These are phyloP conservation scores for Drosophila paulistorum DNA, from an alignment of 1,140 invertebrate species.

Conservation along the genomic window DNA sequence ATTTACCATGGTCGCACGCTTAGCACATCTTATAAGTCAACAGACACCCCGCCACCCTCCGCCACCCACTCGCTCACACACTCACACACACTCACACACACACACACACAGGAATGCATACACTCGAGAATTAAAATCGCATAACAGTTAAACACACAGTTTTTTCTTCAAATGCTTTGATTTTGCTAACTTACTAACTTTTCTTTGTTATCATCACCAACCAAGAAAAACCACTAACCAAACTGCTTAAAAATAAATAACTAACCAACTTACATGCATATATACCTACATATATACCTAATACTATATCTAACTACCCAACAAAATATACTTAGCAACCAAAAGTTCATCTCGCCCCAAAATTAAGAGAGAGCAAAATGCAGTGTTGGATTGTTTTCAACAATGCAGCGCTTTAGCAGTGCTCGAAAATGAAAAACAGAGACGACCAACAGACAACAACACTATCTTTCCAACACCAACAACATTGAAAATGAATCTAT, in stretches of 20 bases:
- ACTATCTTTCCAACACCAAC: conserved; percentile 16
- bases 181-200: conserved; percentile 32
- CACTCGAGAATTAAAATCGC: conserved; percentile 43
- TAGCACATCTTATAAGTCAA: conserved; percentile 64
- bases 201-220: conserved; percentile 9
- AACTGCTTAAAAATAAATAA: background rate
- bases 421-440: background rate
- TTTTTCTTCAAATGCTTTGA: conserved; percentile 53
- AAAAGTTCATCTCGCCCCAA: background rate
- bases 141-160: conserved; percentile 42
- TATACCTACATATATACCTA: conserved; percentile 1
- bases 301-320: no score
- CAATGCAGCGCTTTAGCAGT: background rate
- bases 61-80: conserved; percentile 9
- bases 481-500: background rate
- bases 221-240: background rate
- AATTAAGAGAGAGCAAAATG: background rate
- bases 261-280: background rate
- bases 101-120: conserved; percentile 37
- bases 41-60: background rate
- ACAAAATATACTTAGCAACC: background rate
- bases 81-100: conserved; percentile 19
- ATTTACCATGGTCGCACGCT: conserved; percentile 63
- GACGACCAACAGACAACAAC: conserved; percentile 20
- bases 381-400: background rate